These are phyloP conservation scores for Phodopus roborovskii DNA, from an alignment of 2,113 vertebrate genomes.

Conservation along the genomic window DNA sequence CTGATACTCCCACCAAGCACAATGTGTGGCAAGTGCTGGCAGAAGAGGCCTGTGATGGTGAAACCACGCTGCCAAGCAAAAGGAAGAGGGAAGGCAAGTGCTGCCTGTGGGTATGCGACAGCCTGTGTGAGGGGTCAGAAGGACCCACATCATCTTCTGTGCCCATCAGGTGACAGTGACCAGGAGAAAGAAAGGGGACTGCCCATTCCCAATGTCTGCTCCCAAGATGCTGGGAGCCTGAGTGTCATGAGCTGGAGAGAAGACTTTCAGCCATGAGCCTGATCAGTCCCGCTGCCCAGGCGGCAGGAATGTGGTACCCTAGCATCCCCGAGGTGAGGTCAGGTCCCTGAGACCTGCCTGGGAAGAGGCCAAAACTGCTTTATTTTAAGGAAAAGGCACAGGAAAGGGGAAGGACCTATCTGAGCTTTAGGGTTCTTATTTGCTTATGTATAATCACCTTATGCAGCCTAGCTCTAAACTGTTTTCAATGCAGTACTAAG, in stretches of 20 bases:
- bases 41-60: neutral
- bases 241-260: neutral
- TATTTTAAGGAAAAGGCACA: neutral
- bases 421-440: neutral
- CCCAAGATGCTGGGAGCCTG: neutral
- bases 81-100: neutral
- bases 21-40: accelerated
- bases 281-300: neutral
- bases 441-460: neutral
- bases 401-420: accelerated
- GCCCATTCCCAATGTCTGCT: neutral
- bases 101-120: neutral
- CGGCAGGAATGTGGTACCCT: neutral
- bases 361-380: neutral
- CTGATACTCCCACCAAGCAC: accelerated
- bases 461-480: neutral
- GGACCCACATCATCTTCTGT: neutral
- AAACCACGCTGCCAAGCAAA: neutral
- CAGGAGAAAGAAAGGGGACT: neutral
- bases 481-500: neutral
- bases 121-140: neutral
- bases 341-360: too few species aligned
- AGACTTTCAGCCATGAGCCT: neutral
- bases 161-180: neutral
- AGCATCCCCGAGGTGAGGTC: neutral